Conservation (phyloP, 2,113 vertebrate species). For the Geothlypis trichas region DNA sequence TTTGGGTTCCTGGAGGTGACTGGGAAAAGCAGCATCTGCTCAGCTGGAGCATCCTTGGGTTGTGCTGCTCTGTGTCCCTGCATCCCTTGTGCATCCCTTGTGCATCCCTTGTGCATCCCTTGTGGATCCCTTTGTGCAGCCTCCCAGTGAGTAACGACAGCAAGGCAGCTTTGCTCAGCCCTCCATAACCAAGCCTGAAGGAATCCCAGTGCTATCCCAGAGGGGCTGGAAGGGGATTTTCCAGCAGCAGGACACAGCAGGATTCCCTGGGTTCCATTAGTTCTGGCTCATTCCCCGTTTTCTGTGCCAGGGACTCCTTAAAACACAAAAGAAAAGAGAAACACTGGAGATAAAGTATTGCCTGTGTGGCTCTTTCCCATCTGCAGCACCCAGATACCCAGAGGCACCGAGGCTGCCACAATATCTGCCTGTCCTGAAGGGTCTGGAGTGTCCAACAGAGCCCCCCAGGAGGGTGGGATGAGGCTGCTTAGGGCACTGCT, state of each 20-base stretch:
- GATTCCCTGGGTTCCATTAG: background rate
- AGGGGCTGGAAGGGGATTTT: background rate
- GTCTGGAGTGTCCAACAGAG: fast-evolving
- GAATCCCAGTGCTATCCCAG: fast-evolving
- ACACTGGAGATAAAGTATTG: background rate
- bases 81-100: background rate
- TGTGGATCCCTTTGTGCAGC: background rate
- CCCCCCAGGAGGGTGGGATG: background rate
- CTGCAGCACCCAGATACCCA: background rate
- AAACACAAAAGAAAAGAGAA: background rate
- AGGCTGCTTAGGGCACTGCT: background rate
- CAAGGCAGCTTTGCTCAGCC: background rate
- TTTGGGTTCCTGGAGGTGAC: background rate
- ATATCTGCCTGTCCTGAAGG: background rate
- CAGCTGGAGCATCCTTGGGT: background rate
- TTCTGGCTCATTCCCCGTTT: background rate
- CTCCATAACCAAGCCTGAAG: background rate
- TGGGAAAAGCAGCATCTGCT: background rate
- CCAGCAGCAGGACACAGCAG: conserved; percentile 7
- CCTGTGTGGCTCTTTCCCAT: background rate
- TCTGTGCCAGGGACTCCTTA: conserved; percentile 7
- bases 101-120: background rate
- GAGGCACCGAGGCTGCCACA: background rate
- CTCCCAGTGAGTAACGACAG: background rate
- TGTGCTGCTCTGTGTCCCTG: fast-evolving